A percentile compares a stretch with the other conserved stretches of the same genome.
These are phyloP conservation scores for Oasisia sp. DNA, from an alignment of 2,888 invertebrate species.

Conservation along the genomic window DNA sequence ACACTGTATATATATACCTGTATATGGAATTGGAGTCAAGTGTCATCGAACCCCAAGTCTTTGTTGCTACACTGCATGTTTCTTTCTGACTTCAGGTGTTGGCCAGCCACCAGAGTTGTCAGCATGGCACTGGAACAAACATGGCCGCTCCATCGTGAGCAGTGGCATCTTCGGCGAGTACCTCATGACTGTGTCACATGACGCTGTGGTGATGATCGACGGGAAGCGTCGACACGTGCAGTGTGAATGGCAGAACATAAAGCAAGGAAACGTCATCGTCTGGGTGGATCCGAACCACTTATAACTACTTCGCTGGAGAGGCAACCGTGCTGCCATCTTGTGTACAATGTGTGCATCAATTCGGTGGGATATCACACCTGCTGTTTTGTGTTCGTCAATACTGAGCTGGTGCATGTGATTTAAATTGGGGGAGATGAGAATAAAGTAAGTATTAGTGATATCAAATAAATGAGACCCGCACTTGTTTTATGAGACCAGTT, in stretches of 20 bases:
- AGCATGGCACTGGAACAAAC: conserved; percentile 72
- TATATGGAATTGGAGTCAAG: no score
- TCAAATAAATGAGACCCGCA: not conserved
- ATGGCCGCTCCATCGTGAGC: conserved; percentile 75
- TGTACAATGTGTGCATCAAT: not conserved
- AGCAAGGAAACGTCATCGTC: conserved; percentile 74
- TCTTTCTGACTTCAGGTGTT: not conserved
- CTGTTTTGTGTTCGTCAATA: not conserved
- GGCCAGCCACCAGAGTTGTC: not conserved
- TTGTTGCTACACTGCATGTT: not conserved
- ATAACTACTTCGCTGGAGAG: not conserved
- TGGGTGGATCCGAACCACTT: conserved; percentile 70
- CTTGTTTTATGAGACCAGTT: not conserved
- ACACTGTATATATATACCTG: no score
- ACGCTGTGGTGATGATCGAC: conserved; percentile 78
- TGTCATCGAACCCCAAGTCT: not conserved
- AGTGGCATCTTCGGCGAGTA: conserved; percentile 79
- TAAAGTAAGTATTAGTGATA: not conserved
- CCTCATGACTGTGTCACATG: conserved; percentile 78
- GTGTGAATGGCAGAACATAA: conserved; percentile 78
- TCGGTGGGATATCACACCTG: not conserved
- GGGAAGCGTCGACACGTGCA: conserved; percentile 78
- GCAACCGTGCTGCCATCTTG: not conserved
- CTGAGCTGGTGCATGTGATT: not conserved
- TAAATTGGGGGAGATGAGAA: not conserved